These are phyloP conservation scores for Lithodes maja DNA, from an alignment of 2,888 invertebrate genomes.

Conservation along the genomic window DNA sequence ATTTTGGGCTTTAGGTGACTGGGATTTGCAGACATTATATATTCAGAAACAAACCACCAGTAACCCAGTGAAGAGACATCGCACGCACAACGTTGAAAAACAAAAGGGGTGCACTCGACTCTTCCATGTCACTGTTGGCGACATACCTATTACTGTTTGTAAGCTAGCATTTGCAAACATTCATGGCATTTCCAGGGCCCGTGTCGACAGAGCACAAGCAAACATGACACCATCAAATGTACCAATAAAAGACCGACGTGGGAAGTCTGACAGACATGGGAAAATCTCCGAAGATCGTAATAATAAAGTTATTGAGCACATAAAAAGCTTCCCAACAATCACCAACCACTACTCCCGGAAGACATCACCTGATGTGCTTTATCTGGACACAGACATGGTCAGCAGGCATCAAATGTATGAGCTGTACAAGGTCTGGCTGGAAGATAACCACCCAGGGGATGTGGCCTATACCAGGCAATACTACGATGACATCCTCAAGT, in stretches of 20 bases:
- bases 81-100: not conserved
- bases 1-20: not conserved
- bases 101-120: not conserved
- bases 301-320: not conserved
- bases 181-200: not conserved
- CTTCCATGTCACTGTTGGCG: slow-evolving; percentile 3
- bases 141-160: not conserved
- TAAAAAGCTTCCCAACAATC: slow-evolving; percentile 1
- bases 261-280: not conserved
- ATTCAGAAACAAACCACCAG: not conserved
- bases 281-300: not conserved
- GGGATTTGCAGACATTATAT: not conserved
- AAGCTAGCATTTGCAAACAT: slow-evolving; percentile 11
- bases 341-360: slow-evolving; percentile 16
- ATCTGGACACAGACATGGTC: not conserved
- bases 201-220: not conserved
- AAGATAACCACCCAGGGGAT: not conserved
- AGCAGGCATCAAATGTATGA: not conserved
- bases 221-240: not conserved
- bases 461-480: not conserved
- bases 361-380: not conserved
- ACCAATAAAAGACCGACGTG: not conserved
- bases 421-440: not conserved
- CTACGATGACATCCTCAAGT: not conserved
- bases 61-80: not conserved